A percentile compares a stretch with the other conserved stretches of the same genome.
These are phyloP conservation scores for Engystomops pustulosus DNA, from an alignment of 2,113 vertebrate genomes.

Conservation along the genomic window DNA sequence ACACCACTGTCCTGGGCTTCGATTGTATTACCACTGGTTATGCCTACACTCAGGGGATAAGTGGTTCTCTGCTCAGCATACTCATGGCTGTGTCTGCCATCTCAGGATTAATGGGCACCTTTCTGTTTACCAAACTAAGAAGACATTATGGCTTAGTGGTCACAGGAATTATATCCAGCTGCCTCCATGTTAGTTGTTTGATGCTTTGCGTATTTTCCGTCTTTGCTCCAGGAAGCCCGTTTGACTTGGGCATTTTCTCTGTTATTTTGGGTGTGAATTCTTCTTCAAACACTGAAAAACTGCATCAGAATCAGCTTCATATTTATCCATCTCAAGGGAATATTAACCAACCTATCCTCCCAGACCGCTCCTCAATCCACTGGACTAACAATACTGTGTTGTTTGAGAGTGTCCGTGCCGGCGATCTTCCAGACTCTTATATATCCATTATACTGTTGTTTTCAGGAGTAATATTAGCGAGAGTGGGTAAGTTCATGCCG, in stretches of 20 bases:
- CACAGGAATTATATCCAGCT: conserved; percentile 78
- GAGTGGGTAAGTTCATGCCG: conserved; percentile 68
- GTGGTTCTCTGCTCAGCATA: conserved; percentile 81
- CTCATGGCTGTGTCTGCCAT: conserved; percentile 78
- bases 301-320: conserved; percentile 69
- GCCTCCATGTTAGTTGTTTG: conserved; percentile 77
- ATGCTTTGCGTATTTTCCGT: conserved; percentile 79
- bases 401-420: conserved; percentile 73
- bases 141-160: conserved; percentile 75
- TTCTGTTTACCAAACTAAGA: conserved; percentile 78
- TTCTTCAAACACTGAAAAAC: conserved; percentile 68
- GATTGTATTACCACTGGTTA: conserved; percentile 82
- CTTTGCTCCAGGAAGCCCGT: conserved; percentile 80
- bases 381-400: conserved; percentile 84
- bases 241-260: conserved; percentile 74
- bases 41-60: conserved; percentile 78
- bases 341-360: conserved; percentile 77
- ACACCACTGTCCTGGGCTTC: conserved; percentile 80
- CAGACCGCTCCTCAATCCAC: conserved; percentile 75
- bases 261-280: conserved; percentile 66
- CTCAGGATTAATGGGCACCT: conserved; percentile 75
- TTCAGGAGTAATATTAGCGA: conserved; percentile 78
- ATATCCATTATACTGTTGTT: conserved; percentile 80
- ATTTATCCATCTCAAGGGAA: conserved; percentile 70
- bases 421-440: conserved; percentile 74